A percentile compares a stretch with the other conserved stretches of the same genome.
Conservation (phyloP, 1,140 invertebrate genomes). For the Tyrophagus putrescentiae region DNA sequence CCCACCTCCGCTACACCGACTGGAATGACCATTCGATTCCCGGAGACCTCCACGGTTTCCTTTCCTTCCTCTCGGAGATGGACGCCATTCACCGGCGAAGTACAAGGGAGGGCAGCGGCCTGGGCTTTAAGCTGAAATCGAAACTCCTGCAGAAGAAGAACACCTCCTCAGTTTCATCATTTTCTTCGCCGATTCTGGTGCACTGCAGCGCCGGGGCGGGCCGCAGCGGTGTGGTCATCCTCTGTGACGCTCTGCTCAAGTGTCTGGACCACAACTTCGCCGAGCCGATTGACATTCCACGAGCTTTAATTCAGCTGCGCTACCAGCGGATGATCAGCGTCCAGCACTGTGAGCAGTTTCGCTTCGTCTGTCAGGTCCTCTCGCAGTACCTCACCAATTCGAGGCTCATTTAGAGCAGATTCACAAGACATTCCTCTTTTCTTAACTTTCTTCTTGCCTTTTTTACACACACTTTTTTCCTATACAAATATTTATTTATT, state of each 20-base stretch:
- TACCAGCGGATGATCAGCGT: constrained; percentile 75
- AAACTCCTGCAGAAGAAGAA: too few relatives aligned
- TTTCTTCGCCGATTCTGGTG: constrained; percentile 85
- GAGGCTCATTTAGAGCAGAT: constrained; percentile 49
- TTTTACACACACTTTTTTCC: background rate
- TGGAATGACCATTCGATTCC: constrained; percentile 60
- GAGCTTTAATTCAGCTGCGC: constrained; percentile 79
- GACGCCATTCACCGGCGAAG: constrained; percentile 56
- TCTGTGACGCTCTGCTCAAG: constrained; percentile 83
- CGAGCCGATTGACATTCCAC: constrained; percentile 70
- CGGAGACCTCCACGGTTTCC: constrained; percentile 46
- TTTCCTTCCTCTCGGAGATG: constrained; percentile 67
- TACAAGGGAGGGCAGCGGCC: constrained; percentile 27
- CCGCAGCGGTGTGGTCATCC: constrained; percentile 92
- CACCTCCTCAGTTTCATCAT: too few relatives aligned
- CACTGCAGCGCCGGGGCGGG: constrained; percentile 95
- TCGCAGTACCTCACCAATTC: constrained; percentile 70
- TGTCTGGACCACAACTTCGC: constrained; percentile 58
- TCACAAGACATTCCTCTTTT: background rate
- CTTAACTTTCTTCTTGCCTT: background rate
- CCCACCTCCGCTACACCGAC: constrained; percentile 66
- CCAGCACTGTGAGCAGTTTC: constrained; percentile 70
- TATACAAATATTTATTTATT: too few relatives aligned
- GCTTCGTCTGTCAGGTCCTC: constrained; percentile 68
- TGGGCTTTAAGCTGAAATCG: constrained; percentile 37